A percentile compares a stretch with the other conserved stretches of the same genome.
phyloP scores from a whole-genome alignment of 2,113 vertebrate species.

The Syngnathus scovelli region DNA sequence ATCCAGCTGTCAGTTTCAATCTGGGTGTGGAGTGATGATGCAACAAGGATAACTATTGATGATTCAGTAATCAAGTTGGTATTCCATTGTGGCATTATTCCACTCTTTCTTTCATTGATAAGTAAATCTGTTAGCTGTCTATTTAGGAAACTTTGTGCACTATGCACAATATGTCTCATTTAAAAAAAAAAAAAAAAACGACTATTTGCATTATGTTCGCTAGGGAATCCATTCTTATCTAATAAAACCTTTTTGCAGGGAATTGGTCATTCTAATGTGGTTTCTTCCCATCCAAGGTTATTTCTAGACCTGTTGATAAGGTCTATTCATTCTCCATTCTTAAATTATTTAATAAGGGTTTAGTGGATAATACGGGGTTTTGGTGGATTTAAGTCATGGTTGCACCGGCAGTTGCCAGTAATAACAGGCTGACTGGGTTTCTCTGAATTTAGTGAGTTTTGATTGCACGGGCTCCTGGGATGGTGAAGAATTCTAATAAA shows the following conservation, averaged over 20 bases:
- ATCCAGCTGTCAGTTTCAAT: conserved; percentile 38
- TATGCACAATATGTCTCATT: neutral
- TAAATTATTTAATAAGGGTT: conserved; percentile 60
- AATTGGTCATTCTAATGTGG: neutral
- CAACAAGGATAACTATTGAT: conserved; percentile 12
- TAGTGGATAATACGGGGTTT: conserved; percentile 18
- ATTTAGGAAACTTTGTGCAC: neutral
- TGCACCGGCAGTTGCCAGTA: conserved; percentile 51
- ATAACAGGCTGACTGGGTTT: conserved; percentile 66
- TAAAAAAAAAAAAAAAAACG: neutral
- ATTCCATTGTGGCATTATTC: neutral
- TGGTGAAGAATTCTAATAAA: conserved; percentile 17
- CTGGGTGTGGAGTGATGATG: conserved; percentile 8
- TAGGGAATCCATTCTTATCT: conserved; percentile 24
- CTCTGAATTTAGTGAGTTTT: conserved; percentile 60
- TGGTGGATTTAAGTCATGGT: conserved; percentile 62
- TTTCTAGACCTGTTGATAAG: conserved; percentile 44
- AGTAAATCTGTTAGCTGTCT: neutral
- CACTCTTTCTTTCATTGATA: neutral
- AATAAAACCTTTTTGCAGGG: conserved; percentile 37
- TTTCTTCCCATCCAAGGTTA: conserved; percentile 49
- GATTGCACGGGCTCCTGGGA: conserved; percentile 36
- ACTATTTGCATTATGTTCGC: neutral
- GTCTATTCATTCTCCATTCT: conserved; percentile 39
- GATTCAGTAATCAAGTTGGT: conserved; percentile 16